Percentiles rank a stretch among this genome's conserved stretches.
Evolutionary conservation across 2,888 invertebrate genomes (phyloP).

Genomic region (Napeogenes sylphis): DNA sequence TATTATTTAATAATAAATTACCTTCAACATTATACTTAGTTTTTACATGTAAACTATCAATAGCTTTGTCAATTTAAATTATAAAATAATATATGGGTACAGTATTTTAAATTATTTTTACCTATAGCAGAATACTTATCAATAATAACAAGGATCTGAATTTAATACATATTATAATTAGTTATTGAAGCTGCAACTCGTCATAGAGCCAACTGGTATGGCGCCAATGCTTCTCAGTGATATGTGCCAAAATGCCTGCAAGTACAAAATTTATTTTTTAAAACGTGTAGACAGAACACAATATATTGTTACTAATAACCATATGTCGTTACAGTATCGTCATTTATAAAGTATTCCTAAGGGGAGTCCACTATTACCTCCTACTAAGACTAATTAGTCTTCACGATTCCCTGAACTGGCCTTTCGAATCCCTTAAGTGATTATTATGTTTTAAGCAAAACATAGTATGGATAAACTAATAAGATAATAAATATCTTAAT

Average conservation of each 20-base stretch:
- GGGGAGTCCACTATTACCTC: background rate
- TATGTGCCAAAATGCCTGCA: constrained; percentile 13
- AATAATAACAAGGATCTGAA: constrained; percentile 14
- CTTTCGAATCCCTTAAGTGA: background rate
- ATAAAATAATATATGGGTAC: too few relatives aligned
- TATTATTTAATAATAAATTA: too few relatives aligned
- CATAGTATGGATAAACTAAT: too few relatives aligned
- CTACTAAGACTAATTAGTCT: background rate
- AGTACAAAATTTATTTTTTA: constrained; percentile 12
- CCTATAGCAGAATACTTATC: too few relatives aligned
- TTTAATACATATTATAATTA: constrained; percentile 4
- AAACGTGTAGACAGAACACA: background rate
- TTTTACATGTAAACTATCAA: too few relatives aligned
- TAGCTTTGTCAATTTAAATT: too few relatives aligned
- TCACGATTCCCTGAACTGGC: background rate
- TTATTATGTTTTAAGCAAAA: too few relatives aligned
- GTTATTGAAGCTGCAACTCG: background rate
- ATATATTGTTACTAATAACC: background rate
- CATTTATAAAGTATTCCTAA: background rate
- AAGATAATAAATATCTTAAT: too few relatives aligned
- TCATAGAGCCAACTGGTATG: constrained; percentile 15
- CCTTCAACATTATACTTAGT: too few relatives aligned
- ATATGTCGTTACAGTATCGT: background rate
- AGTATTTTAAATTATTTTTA: too few relatives aligned
- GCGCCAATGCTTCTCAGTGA: constrained; percentile 9